Conservation (phyloP, 2,888 invertebrate species). For the Eupsilia transversa region DNA sequence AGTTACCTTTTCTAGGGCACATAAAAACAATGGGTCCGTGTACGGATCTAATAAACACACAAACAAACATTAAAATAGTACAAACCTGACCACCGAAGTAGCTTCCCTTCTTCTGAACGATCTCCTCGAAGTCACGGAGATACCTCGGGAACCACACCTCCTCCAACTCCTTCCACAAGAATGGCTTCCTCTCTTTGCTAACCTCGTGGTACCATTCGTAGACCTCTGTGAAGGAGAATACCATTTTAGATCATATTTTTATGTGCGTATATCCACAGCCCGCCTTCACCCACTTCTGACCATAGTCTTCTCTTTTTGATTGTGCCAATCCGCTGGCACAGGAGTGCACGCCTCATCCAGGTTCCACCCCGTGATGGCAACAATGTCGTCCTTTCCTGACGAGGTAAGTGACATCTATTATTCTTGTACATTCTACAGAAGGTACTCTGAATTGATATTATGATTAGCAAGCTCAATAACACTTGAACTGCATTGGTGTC, state of each 20-base stretch:
- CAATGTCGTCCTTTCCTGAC: not conserved
- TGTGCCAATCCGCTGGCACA: too few species aligned
- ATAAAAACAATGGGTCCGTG: not conserved
- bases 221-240: conserved; percentile 28
- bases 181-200: conserved; percentile 41
- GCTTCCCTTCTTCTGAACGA: conserved; percentile 70
- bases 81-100: conserved; percentile 60
- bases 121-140: conserved; percentile 51
- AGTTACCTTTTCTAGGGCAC: not conserved
- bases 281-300: too few species aligned
- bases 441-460: too few species aligned
- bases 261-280: not conserved
- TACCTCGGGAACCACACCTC: conserved; percentile 34
- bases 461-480: too few species aligned
- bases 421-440: too few species aligned
- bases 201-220: conserved; percentile 56
- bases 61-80: not conserved
- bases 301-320: too few species aligned
- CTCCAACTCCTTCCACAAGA: conserved; percentile 27
- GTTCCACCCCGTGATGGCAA: not conserved
- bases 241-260: not conserved
- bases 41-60: not conserved
- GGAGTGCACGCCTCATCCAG: too few species aligned
- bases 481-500: too few species aligned
- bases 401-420: not conserved